Conservation (phyloP, 2,888 invertebrate species). For the Sminthurides aquaticus region DNA sequence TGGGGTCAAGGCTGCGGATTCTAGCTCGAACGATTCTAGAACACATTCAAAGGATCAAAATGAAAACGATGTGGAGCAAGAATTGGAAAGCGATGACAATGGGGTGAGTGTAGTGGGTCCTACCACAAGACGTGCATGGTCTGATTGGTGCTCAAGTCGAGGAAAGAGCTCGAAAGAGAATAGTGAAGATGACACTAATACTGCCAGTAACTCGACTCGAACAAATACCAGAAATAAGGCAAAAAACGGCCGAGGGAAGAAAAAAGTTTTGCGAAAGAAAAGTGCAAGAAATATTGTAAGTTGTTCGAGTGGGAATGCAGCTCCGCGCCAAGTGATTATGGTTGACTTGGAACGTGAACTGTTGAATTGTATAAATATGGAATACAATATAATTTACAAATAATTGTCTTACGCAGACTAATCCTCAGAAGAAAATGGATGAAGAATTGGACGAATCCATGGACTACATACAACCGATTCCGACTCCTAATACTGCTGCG, state of each 20-base stretch:
- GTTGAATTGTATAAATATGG: no score
- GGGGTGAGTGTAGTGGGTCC: constrained; percentile 54
- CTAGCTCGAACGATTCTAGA: constrained; percentile 46
- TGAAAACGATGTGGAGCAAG: constrained; percentile 43
- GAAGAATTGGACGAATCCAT: constrained; percentile 21
- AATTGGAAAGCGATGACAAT: constrained; percentile 45
- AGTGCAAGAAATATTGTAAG: constrained; percentile 51
- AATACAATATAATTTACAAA: constrained; percentile 1
- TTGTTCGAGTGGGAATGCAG: no score
- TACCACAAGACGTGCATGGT: constrained; percentile 68
- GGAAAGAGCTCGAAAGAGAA: constrained; percentile 52
- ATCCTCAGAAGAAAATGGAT: constrained; percentile 22
- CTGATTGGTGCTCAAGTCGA: constrained; percentile 50
- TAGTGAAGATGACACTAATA: constrained; percentile 39
- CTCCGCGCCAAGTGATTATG: no score
- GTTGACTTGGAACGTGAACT: no score
- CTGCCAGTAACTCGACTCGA: constrained; percentile 1
- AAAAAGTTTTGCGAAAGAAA: constrained; percentile 51
- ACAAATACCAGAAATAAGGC: constrained; percentile 43
- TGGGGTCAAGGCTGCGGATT: constrained; percentile 36
- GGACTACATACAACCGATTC: constrained; percentile 7
- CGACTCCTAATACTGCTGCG: background rate
- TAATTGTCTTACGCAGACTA: no score
- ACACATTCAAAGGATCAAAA: constrained; percentile 46
- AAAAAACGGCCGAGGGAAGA: constrained; percentile 46